phyloP scores from a whole-genome alignment of 2,888 invertebrate species.

The Pollenia labialis region DNA sequence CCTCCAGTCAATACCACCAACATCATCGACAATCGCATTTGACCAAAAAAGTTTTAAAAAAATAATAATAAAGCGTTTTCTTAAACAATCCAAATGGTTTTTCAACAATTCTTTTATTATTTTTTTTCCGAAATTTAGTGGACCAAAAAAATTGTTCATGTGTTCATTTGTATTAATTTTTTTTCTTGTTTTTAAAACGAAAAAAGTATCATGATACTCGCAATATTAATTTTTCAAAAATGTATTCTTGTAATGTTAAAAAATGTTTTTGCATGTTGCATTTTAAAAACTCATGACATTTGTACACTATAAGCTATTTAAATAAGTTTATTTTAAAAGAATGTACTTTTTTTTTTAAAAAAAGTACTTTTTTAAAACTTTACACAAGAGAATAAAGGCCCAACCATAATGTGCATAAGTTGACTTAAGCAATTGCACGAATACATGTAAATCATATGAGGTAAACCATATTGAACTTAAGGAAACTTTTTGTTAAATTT shows the following conservation, averaged over 20 bases:
- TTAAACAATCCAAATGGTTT: slow-evolving; percentile 44
- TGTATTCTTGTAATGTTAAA: slow-evolving; percentile 6
- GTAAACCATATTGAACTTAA: no score
- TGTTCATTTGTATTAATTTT: slow-evolving; percentile 30
- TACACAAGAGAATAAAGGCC: no score
- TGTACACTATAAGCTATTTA: slow-evolving; percentile 11
- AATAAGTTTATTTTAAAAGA: background rate
- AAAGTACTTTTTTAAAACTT: background rate
- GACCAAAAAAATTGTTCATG: slow-evolving; percentile 51
- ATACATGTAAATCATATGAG: no score
- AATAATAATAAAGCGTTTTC: slow-evolving; percentile 26
- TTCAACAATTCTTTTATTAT: slow-evolving; percentile 15
- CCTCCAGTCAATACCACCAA: slow-evolving; percentile 11
- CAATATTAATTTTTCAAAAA: slow-evolving; percentile 35
- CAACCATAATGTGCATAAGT: no score
- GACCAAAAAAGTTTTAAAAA: slow-evolving; percentile 45
- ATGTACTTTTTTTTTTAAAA: background rate
- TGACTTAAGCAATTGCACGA: no score
- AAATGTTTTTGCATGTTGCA: slow-evolving; percentile 51
- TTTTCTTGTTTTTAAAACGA: background rate
- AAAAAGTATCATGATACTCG: slow-evolving; percentile 55
- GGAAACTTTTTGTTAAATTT: no score
- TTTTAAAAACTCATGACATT: slow-evolving; percentile 36
- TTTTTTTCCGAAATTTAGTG: slow-evolving; percentile 18
- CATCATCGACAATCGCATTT: slow-evolving; percentile 21